Evolutionary conservation across 2,888 invertebrate genomes (phyloP), one percentile per base, ranked within the genome.

Genomic region (Pachycephus smyrnensis): DNA sequence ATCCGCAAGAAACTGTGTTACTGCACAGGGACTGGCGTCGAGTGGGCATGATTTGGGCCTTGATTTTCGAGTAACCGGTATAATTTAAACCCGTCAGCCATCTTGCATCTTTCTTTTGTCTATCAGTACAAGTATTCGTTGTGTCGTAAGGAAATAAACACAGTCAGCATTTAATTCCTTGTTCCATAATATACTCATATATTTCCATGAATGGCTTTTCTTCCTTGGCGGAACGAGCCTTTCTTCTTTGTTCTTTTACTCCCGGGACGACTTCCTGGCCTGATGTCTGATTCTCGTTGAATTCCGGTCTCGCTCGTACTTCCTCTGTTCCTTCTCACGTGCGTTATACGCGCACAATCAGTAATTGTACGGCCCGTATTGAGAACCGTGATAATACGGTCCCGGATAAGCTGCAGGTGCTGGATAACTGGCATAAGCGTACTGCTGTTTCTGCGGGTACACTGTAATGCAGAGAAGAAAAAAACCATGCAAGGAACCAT

Each of bases 361-460:
- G 93, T 98, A 98, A 93, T 97, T 97, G 94, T 98, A 98, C 76
- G 97, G 97, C 77, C 97, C 97, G 92, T 98, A 98, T 90, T 97
- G 97, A 76, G 97, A 97, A 88, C 97, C 97, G 92, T 97, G 94
- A 83, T 94, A 97, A 92, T 98, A 98, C 55, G 97, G 97, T 69
- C 96, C 96, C 79, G 97, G 96, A 92, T 97, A 97, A 77, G 97
- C 96, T 0, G 96, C 96, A 73, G 95, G 94, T 78, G 94, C 93
- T 78, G 97, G 96, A 92, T 97, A 97, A 80, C 97, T 96, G 77
- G 97, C 96, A 91, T 97, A 98, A 30, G 97, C 97, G 90, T 97
- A 97, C 86, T 97, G 97, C 92, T 98, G 97, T 92, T 98, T 98
- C 92, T 98, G 98, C 76, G 98, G 98, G 93, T 98, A 98, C 88